Percentiles rank a stretch among this genome's conserved stretches.
phyloP scores from a whole-genome alignment of 2,797 vertebrate genomes.

The Myiothlypis chrysogaster region DNA sequence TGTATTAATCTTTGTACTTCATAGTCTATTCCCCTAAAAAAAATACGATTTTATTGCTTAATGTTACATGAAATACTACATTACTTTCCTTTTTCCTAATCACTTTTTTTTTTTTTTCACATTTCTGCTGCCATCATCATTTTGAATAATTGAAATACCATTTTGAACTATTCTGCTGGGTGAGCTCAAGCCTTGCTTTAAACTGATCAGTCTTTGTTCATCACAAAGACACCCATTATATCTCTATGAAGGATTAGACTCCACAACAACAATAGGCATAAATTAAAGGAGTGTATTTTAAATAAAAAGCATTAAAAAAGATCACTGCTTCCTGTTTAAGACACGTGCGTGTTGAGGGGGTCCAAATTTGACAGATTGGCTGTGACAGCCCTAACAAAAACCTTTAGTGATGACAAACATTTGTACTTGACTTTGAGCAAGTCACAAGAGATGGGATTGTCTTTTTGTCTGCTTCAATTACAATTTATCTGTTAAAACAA shows the following conservation, averaged over 20 bases:
- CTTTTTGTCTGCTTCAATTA: background rate
- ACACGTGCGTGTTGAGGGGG: background rate
- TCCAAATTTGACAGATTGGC: background rate
- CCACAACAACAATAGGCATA: background rate
- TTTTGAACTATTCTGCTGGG: background rate
- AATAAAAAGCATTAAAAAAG: background rate
- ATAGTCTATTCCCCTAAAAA: background rate
- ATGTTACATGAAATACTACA: background rate
- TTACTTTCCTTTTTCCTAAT: background rate
- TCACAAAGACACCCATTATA: background rate
- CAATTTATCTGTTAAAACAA: background rate
- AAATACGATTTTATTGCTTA: background rate
- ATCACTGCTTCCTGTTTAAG: background rate
- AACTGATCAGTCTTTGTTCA: background rate
- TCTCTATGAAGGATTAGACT: background rate
- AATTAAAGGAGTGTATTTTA: background rate
- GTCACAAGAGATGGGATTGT: background rate
- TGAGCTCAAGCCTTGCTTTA: background rate
- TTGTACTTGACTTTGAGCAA: background rate
- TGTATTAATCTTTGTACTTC: background rate
- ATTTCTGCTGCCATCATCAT: background rate
- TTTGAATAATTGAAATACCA: background rate
- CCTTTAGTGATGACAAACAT: background rate
- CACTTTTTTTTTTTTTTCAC: background rate
- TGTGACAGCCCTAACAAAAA: background rate